Conservation (phyloP, 2,113 vertebrate species). For the Chloroceryle aenea region DNA sequence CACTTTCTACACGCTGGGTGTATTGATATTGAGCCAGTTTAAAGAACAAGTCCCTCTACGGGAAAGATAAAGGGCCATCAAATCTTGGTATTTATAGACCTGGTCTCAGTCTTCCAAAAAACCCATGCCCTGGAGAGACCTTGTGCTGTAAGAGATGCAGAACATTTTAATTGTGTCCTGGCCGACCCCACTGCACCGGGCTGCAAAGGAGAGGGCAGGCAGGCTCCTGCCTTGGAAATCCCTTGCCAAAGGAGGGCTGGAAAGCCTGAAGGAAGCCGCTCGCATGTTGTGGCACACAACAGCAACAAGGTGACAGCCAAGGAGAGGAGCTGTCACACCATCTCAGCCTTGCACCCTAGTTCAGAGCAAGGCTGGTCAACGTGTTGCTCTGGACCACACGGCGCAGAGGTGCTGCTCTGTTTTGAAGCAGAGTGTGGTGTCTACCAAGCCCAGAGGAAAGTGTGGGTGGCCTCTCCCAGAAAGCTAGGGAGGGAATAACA, state of each 20-base stretch:
- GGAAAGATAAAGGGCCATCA: slow-evolving; percentile 32
- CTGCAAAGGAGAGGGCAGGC: not conserved
- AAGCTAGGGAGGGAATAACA: not conserved
- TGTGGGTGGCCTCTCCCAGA: not conserved
- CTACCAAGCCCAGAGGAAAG: not conserved
- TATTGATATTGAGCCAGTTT: not conserved
- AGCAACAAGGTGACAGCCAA: not conserved
- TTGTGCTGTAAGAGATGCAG: not conserved
- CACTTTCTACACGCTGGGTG: slow-evolving; percentile 27
- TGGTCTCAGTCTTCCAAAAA: not conserved
- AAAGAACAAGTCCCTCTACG: slow-evolving; percentile 17
- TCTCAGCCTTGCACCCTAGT: not conserved
- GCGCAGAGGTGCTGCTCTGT: not conserved
- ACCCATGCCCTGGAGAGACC: not conserved
- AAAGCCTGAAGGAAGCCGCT: not conserved
- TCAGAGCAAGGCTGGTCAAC: not conserved
- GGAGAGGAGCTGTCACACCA: not conserved
- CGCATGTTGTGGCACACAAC: not conserved
- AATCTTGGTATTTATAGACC: slow-evolving; percentile 47
- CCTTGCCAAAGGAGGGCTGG: not conserved
- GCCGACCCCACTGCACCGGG: not conserved
- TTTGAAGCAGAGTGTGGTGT: not conserved
- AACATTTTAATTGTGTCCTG: not conserved
- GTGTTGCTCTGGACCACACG: fast-evolving
- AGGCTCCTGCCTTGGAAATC: not conserved